Conservation (phyloP, 2,797 vertebrate species). For the Oreochromis grahami region DNA sequence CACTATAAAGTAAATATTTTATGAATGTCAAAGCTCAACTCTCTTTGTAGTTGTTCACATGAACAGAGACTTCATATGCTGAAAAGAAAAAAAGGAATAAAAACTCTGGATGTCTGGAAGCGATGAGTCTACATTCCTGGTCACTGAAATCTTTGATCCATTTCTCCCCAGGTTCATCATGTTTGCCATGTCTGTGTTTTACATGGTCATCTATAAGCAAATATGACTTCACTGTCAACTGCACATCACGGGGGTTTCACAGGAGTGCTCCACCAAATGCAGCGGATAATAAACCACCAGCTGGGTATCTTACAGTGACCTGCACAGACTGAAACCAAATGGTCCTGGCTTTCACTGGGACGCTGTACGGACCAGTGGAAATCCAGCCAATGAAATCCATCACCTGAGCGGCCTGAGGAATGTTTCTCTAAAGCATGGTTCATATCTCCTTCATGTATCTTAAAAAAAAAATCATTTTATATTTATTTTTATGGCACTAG, state of each 20-base stretch:
- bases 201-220: constrained; percentile 16
- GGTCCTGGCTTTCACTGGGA: constrained; percentile 28
- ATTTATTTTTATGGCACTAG: constrained; percentile 40
- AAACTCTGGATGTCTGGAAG: constrained; percentile 26
- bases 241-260: constrained; percentile 49
- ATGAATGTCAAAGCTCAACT: constrained; percentile 58
- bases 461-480: neutral
- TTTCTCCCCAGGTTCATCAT: constrained; percentile 4
- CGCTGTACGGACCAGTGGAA: constrained; percentile 11
- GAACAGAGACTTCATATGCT: constrained; percentile 20
- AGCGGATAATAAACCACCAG: constrained; percentile 61
- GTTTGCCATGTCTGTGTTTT: constrained; percentile 30
- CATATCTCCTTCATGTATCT: constrained; percentile 31
- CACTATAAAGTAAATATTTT: constrained; percentile 50
- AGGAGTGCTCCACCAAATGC: constrained; percentile 41
- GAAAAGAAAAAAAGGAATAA: constrained; percentile 3
- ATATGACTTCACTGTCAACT: constrained; percentile 26
- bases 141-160: constrained; percentile 41
- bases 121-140: neutral
- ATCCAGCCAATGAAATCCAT: constrained; percentile 39
- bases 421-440: constrained; percentile 11
- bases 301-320: constrained; percentile 42
- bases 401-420: constrained; percentile 36
- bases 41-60: constrained; percentile 43
- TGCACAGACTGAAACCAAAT: constrained; percentile 28